phyloP scores from a whole-genome alignment of 2,113 vertebrate genomes.

The Bubo blakistoni region DNA sequence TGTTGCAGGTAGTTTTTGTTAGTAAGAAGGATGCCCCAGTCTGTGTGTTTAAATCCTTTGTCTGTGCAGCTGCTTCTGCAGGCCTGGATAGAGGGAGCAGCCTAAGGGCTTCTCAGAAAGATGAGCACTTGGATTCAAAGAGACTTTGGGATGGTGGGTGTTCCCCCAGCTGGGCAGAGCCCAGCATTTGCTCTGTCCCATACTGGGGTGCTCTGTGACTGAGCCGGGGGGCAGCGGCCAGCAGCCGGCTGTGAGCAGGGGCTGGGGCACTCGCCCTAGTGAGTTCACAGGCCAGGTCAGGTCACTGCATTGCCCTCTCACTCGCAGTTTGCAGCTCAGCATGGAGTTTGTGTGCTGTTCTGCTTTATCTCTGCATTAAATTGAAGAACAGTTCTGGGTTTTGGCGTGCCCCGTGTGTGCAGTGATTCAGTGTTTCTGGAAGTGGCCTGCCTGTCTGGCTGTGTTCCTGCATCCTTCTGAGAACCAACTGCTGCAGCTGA shows the following conservation, averaged over 20 bases:
- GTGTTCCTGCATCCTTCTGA: background rate
- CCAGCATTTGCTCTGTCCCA: no score
- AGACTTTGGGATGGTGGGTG: background rate
- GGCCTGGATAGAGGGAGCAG: background rate
- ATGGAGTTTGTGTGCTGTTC: background rate
- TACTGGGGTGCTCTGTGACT: background rate
- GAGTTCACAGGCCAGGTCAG: accelerated
- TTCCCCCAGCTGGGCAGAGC: background rate
- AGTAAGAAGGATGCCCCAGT: background rate
- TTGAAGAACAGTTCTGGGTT: background rate
- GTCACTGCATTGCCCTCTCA: background rate
- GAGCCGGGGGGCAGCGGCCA: background rate
- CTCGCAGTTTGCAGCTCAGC: background rate
- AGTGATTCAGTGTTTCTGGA: background rate
- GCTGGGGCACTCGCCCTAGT: background rate
- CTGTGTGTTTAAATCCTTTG: background rate
- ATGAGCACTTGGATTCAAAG: background rate
- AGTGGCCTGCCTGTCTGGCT: background rate
- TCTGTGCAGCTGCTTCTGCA: background rate
- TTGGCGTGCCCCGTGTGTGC: background rate
- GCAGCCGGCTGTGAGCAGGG: background rate
- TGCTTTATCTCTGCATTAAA: background rate
- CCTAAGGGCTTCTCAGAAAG: background rate
- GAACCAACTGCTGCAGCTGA: background rate
- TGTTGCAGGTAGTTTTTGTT: background rate